Base-by-base conservation (phyloP, 2,888 invertebrate species). In the Pachydiplax longipennis region DNA sequence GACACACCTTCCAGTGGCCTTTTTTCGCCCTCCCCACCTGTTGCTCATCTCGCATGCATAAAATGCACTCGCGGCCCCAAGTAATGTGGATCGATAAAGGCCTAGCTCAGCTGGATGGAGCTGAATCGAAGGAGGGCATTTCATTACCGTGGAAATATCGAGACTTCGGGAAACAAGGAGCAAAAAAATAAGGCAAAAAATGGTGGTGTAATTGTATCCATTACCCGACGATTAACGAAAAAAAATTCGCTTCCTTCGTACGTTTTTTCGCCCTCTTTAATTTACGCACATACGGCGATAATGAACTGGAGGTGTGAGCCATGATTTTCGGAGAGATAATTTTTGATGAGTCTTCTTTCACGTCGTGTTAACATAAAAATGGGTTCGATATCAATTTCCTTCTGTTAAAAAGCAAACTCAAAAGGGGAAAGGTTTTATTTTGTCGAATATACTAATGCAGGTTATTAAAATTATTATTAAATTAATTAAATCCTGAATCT, bases 21-120 rank as follows among this genome's bases (percentile, higher is more conserved):
- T 87, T 61, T 83, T 83, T 25, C 31, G 58, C 58, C 83, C 58
- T 53, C 31, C 40, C 61, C 61, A 87, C 87, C 87, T 87, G 87
- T 87, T 87, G 87, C 87, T 87, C 61, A 61, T 37, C 53, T 58
- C 31, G 53, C 58, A 87, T 87, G 87, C 87, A 87, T 65, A 65
- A 87, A 87, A 87, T 87, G 87, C 87, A 87, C 87, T n/a, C 58
- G 83, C 25, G 35, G 58, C 48, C 53, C 58, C 31, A 25, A 48
- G 25, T 12, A 25, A 35, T n/a, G 15, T 25, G 40, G 40, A 25
- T 82, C 40, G 81, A n/a, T 81, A 35, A 25, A 25, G 31, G 25
- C 15, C 12, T 25, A 73, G 73, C 12, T 73, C 73, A 31, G 31
- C 73, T 61, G 22, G 61, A 61, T 61, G 61, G 65, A 65, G 65